These are phyloP conservation scores for Paragorgia papillata DNA, from an alignment of 92 coral and sea anemone species.

Conservation along the genomic window DNA sequence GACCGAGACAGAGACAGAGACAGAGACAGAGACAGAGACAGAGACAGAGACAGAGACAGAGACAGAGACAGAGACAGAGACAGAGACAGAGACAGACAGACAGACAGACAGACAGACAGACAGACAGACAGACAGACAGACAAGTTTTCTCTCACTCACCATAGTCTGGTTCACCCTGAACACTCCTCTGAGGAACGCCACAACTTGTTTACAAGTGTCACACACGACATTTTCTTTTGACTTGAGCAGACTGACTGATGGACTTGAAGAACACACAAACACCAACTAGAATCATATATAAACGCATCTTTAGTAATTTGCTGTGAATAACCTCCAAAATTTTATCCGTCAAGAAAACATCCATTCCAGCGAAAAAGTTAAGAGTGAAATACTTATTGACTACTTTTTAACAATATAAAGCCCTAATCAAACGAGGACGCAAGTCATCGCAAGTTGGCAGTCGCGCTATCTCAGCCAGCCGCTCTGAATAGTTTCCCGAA, in stretches of 20 bases:
- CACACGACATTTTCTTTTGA: background rate
- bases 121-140: conserved; percentile 14
- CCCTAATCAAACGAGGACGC: too few relatives aligned
- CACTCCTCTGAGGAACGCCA: background rate
- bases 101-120: conserved; percentile 27
- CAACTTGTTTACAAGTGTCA: conserved; percentile 4
- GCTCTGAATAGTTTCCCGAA: too few relatives aligned
- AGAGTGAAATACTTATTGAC: too few relatives aligned
- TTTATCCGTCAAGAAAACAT: too few relatives aligned
- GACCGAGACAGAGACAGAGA: too few relatives aligned
- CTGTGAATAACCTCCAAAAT: too few relatives aligned
- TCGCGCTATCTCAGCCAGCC: too few relatives aligned
- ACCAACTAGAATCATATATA: too few relatives aligned
- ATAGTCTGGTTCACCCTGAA: conserved; percentile 64
- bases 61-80: background rate
- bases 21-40: background rate
- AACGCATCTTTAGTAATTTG: too few relatives aligned
- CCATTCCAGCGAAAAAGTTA: too few relatives aligned
- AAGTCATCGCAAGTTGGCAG: too few relatives aligned
- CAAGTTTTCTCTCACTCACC: conserved; percentile 21
- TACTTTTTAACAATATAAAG: too few relatives aligned
- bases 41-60: background rate
- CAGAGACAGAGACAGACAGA: conserved; percentile 14
- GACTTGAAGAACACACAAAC: background rate
- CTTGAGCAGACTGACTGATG: background rate